Evolutionary conservation across 2,888 invertebrate genomes (phyloP).

Genomic region (Rhopalosiphum nymphaeae): DNA sequence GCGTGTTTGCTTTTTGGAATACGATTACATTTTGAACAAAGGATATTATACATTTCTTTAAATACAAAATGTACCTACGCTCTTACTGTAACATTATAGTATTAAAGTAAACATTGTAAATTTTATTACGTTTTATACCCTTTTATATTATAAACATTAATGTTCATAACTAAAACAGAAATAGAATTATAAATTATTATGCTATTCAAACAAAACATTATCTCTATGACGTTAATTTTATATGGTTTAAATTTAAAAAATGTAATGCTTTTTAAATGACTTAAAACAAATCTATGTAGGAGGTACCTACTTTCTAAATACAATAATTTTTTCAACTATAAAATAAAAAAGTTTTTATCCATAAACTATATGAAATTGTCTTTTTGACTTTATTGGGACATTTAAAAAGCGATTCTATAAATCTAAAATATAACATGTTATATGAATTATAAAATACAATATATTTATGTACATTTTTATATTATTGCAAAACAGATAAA

Average conservation of each 20-base stretch:
- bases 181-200: background rate
- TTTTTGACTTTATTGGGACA: background rate
- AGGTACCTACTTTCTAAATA: background rate
- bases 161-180: background rate
- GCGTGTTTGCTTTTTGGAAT: background rate
- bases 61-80: background rate
- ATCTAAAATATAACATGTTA: background rate
- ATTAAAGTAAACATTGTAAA: slow-evolving; percentile 54
- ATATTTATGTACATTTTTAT: background rate
- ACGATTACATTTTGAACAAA: background rate
- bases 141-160: slow-evolving; percentile 35
- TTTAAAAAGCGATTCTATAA: background rate
- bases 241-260: background rate
- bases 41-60: background rate
- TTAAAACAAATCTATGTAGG: background rate
- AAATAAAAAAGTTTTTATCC: background rate
- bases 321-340: background rate
- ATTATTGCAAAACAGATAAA: background rate
- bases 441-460: background rate
- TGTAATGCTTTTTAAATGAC: background rate
- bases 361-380: background rate
- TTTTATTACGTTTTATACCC: slow-evolving; percentile 42
- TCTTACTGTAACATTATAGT: background rate
- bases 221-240: background rate
- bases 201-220: background rate